Conservation (phyloP, 2,797 vertebrate species). For the Rhinichthys osculus region DNA sequence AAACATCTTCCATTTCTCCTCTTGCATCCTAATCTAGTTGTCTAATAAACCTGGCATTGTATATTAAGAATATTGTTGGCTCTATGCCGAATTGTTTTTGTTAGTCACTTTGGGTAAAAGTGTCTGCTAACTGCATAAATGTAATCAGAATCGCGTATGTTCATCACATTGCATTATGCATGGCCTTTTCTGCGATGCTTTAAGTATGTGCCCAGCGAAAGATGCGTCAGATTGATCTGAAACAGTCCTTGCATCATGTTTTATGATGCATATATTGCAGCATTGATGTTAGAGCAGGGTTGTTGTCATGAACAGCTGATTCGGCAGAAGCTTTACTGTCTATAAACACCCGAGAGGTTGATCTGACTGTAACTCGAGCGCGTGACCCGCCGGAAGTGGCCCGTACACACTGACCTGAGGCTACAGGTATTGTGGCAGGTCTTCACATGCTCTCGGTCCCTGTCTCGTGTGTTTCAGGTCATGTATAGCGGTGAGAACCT, state of each 20-base stretch:
- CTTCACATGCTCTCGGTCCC: not conserved
- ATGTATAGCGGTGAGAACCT: slow-evolving; percentile 16
- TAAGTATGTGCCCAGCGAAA: no score
- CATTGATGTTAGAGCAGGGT: not conserved
- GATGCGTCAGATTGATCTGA: not conserved
- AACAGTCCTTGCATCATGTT: not conserved
- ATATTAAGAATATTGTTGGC: not conserved
- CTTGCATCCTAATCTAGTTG: not conserved
- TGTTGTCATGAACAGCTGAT: not conserved
- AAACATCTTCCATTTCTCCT: not conserved
- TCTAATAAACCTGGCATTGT: not conserved
- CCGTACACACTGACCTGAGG: not conserved
- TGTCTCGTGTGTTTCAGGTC: slow-evolving; percentile 16
- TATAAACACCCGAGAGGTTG: not conserved
- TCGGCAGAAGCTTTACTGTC: not conserved
- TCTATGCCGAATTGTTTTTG: not conserved
- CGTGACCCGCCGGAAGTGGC: slow-evolving; percentile 13
- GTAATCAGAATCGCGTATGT: no score
- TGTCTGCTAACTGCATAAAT: not conserved
- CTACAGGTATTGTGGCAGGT: slow-evolving; percentile 11
- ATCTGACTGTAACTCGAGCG: not conserved
- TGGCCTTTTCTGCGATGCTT: not conserved
- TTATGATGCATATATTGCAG: not conserved
- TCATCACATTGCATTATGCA: not conserved
- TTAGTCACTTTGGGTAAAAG: no score